Percentiles rank a stretch among this genome's conserved stretches.
Conservation (phyloP, 2,888 invertebrate genomes). For the Diadegma fenestrale region DNA sequence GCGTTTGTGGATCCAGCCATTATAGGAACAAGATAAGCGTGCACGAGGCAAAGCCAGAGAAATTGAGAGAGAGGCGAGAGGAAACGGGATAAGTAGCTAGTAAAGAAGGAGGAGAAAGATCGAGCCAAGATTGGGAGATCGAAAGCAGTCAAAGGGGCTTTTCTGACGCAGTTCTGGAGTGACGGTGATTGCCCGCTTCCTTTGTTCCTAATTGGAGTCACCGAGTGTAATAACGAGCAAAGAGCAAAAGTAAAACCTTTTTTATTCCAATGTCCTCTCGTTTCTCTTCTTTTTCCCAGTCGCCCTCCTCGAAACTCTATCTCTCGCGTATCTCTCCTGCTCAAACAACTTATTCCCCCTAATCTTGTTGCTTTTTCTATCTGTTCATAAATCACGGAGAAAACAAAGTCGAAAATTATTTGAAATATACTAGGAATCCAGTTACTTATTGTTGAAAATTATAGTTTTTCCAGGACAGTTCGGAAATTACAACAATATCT, state of each 20-base stretch:
- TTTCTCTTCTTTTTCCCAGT: background rate
- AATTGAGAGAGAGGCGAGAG: conserved; percentile 5
- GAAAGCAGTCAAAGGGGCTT: conserved; percentile 65
- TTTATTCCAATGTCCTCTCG: conserved; percentile 12
- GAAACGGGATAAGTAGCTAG: conserved; percentile 43
- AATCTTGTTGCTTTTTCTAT: conserved; percentile 27
- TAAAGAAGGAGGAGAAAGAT: conserved; percentile 53
- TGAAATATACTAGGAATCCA: too few species aligned
- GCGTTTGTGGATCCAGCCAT: conserved; percentile 63
- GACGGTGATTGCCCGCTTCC: conserved; percentile 69
- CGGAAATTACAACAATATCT: too few species aligned
- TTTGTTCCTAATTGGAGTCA: conserved; percentile 75
- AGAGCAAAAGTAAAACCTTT: conserved; percentile 62
- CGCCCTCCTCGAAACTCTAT: background rate
- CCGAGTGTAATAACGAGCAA: conserved; percentile 68
- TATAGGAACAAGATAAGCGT: conserved; percentile 53
- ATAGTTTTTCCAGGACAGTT: too few species aligned
- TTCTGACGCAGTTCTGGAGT: conserved; percentile 44
- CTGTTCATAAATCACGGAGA: conserved; percentile 12
- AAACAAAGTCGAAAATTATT: too few species aligned
- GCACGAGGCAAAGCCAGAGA: conserved; percentile 45
- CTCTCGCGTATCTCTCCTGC: conserved; percentile 31
- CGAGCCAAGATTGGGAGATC: conserved; percentile 72
- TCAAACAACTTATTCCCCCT: conserved; percentile 32
- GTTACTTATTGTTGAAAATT: too few species aligned